Evolutionary conservation across 2,797 vertebrate species (phyloP).

Genomic region (Micromesistius poutassou): DNA sequence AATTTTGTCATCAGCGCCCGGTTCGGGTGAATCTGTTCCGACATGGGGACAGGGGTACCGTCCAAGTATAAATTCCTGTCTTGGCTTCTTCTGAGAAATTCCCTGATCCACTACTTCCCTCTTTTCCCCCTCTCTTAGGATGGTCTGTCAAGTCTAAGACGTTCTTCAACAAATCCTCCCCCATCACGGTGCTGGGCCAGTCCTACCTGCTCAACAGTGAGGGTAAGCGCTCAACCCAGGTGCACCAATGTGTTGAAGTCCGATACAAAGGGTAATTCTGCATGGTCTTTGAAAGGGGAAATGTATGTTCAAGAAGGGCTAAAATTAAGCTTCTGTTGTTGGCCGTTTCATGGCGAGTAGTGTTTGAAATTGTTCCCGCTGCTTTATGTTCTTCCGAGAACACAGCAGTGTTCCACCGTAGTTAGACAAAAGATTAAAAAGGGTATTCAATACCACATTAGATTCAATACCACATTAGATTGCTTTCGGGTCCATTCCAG

Average conservation of each 20-base stretch:
- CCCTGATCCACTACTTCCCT: neutral
- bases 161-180: slow-evolving; percentile 83
- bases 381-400: no score
- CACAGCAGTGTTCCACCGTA: neutral
- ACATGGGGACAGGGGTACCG: neutral
- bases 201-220: slow-evolving; percentile 79
- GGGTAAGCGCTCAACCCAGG: slow-evolving; percentile 62
- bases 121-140: slow-evolving; percentile 63
- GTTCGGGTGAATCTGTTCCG: neutral
- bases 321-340: neutral
- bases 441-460: neutral
- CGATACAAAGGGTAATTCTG: neutral
- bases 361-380: no score
- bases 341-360: neutral
- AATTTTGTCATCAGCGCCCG: neutral
- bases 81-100: neutral
- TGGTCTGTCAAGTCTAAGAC: slow-evolving; percentile 89
- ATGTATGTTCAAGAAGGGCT: neutral
- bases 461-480: no score
- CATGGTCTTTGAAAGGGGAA: neutral
- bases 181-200: slow-evolving; percentile 79
- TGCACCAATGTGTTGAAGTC: neutral
- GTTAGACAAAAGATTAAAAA: neutral
- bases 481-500: no score
- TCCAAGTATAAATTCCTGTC: neutral